phyloP scores from a whole-genome alignment of 1,140 invertebrate species.

The Formica selysi region DNA sequence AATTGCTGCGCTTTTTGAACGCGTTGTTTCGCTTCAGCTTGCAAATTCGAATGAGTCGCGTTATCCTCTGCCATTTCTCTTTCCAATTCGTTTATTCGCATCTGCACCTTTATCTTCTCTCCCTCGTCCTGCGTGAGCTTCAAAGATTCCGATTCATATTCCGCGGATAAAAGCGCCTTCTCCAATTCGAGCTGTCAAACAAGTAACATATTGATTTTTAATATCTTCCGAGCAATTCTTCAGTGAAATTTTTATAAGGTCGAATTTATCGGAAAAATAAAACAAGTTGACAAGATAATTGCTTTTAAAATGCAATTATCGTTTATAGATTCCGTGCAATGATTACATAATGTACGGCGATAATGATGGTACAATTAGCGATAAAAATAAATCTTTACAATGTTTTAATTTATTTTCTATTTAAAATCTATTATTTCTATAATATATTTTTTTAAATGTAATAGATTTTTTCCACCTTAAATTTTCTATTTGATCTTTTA shows the following conservation, averaged over 20 bases:
- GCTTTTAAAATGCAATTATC: background rate
- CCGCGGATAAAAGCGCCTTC: slow-evolving; percentile 92
- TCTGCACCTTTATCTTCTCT: slow-evolving; percentile 89
- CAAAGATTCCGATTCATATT: slow-evolving; percentile 92
- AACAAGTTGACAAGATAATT: background rate
- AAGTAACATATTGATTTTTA: background rate
- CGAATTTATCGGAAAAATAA: slow-evolving; percentile 2
- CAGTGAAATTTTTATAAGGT: background rate
- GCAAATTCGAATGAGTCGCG: slow-evolving; percentile 83
- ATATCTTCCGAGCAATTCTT: background rate
- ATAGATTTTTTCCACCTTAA: background rate
- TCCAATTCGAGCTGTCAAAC: slow-evolving; percentile 93
- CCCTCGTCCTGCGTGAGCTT: slow-evolving; percentile 90
- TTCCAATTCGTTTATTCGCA: slow-evolving; percentile 87
- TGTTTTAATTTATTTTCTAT: background rate
- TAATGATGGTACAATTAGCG: background rate
- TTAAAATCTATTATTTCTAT: background rate
- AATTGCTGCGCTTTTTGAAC: slow-evolving; percentile 84
- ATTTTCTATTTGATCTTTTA: background rate
- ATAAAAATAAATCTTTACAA: background rate
- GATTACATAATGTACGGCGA: background rate
- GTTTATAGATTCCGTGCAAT: background rate
- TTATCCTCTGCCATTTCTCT: slow-evolving; percentile 86
- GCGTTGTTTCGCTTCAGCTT: slow-evolving; percentile 83
- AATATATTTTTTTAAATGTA: background rate